Conservation (phyloP, 2,888 invertebrate species). For the Metellina segmentata region DNA sequence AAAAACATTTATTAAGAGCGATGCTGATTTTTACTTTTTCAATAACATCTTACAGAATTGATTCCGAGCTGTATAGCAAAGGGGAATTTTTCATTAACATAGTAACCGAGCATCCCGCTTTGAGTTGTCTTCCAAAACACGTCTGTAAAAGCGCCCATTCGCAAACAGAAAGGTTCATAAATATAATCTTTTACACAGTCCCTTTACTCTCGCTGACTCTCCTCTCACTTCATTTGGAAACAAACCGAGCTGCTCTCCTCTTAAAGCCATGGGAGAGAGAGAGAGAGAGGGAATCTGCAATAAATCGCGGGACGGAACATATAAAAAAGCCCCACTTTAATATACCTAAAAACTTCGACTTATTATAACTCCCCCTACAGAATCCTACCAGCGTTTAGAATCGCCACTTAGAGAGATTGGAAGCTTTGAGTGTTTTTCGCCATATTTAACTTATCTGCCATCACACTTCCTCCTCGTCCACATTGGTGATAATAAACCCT, state of each 20-base stretch:
- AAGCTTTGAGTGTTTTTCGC: slow-evolving; percentile 52
- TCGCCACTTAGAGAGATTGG: slow-evolving; percentile 71
- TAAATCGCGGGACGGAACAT: slow-evolving; percentile 56
- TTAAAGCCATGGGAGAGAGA: background rate
- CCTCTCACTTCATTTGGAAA: slow-evolving; percentile 33
- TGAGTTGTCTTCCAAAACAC: slow-evolving; percentile 14
- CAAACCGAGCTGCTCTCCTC: background rate
- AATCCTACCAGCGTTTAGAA: slow-evolving; percentile 38
- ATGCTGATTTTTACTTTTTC: too few species aligned
- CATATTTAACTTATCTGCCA: slow-evolving; percentile 67
- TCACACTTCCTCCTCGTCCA: slow-evolving; percentile 35
- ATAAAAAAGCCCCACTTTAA: slow-evolving; percentile 68
- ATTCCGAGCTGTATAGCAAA: background rate
- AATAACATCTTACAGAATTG: too few species aligned
- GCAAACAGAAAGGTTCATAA: slow-evolving; percentile 11
- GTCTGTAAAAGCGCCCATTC: background rate
- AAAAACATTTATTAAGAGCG: too few species aligned
- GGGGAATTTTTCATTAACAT: background rate
- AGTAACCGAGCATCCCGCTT: background rate
- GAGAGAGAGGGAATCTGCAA: slow-evolving; percentile 24
- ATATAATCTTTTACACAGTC: slow-evolving; percentile 16
- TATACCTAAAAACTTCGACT: slow-evolving; percentile 40
- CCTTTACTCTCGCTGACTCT: slow-evolving; percentile 11
- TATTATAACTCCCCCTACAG: background rate
- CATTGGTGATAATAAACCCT: slow-evolving; percentile 59